Evolutionary conservation across 64 coral and sea anemone genomes (phyloP).

Genomic region (Stichodactyla mertensii): DNA sequence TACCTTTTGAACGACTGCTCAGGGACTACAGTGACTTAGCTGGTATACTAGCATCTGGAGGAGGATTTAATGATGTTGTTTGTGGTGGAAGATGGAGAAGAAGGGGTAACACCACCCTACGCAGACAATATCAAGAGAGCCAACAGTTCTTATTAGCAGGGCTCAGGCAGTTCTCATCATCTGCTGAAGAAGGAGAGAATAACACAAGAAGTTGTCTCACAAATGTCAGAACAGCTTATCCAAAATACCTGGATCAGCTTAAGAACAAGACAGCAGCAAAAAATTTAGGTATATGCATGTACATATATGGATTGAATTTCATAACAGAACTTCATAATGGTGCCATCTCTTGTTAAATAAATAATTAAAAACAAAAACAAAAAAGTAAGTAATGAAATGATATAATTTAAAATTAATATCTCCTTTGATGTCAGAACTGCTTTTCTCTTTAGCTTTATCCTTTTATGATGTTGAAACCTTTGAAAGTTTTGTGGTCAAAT

Average conservation of each 20-base stretch:
- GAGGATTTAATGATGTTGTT: not conserved
- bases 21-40: not conserved
- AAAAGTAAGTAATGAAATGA: too few relatives aligned
- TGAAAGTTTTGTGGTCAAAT: too few relatives aligned
- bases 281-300: not conserved
- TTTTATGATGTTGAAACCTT: too few relatives aligned
- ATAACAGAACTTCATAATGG: too few relatives aligned
- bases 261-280: not conserved
- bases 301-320: not conserved
- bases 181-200: not conserved
- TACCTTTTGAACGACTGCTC: not conserved
- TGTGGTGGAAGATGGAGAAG: not conserved
- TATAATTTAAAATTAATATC: too few relatives aligned
- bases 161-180: not conserved
- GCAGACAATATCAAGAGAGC: too few relatives aligned
- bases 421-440: too few relatives aligned
- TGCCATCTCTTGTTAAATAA: too few relatives aligned
- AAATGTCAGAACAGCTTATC: not conserved
- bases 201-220: not conserved
- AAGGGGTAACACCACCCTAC: not conserved
- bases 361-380: too few relatives aligned
- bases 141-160: not conserved
- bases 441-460: too few relatives aligned
- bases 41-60: not conserved
- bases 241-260: not conserved